Evolutionary conservation across 2,797 vertebrate species (phyloP), one percentile per base, ranked within the genome.

Genomic region (Novumbra hubbsi): DNA sequence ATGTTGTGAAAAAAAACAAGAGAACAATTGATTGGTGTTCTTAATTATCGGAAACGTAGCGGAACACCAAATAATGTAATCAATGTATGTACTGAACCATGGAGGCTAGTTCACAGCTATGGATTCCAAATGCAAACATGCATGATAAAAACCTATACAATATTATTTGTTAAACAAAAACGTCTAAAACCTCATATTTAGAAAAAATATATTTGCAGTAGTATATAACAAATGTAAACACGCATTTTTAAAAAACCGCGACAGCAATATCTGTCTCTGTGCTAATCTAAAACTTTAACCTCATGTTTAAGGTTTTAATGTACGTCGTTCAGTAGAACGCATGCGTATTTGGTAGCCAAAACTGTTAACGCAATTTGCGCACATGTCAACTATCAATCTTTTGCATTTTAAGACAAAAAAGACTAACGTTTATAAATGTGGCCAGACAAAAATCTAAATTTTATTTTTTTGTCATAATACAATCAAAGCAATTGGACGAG

Each of bases 361-460:
- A 9, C 27, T 32, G 17, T 65, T 12, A 48, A 8, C 27, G 28
- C 28, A 16, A 30, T 17, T 17, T 28, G 45, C 68, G 48, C 69
- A 71, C 69, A 50, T 71, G 69, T 60, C 52, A 41, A 21, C 49
- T 32, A 60, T 57, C 52, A 71, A 21, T 60, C 52, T 71, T 21
- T 4, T 55, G 11, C 2, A 17, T 17, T n/a, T 16, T 41, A 68
- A 41, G 17, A 11, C 41, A 45, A 48, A 24, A 41, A 68, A 21
- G 41, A 30, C 17, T 15, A 27, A 64, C 15, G 16, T 64, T 32
- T 28, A 14, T 32, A 28, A 15, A 64, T 60, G 6, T 45, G 41
- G 11, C 41, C 41, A 45, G 12, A 12, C 9, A 45, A 12, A 12
- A 11, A 24, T 27, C n/a, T 60, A 11, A n/a, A 12, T 11, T 60